These are phyloP conservation scores for Lochmaea crataegi DNA, from an alignment of 2,888 invertebrate species.

Conservation along the genomic window DNA sequence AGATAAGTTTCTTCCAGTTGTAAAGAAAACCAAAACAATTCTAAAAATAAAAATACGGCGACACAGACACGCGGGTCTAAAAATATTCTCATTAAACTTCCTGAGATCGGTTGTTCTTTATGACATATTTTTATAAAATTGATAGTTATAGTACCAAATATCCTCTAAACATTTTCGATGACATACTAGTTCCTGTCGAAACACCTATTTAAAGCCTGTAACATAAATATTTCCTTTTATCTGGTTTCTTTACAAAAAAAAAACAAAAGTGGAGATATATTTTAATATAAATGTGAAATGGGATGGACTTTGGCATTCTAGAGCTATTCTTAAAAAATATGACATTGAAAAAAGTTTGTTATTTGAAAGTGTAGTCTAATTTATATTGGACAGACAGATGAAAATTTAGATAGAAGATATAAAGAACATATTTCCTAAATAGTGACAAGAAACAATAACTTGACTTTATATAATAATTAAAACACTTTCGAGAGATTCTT, in stretches of 20 bases:
- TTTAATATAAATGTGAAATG: neutral
- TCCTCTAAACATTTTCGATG: constrained; percentile 35
- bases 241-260: neutral
- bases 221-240: constrained; percentile 21
- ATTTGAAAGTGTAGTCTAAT: no score
- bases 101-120: constrained; percentile 23
- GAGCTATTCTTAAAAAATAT: no score
- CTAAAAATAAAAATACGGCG: constrained; percentile 14
- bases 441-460: no score
- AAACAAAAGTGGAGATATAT: neutral
- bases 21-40: neutral
- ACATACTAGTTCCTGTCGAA: constrained; percentile 39
- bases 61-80: constrained; percentile 14
- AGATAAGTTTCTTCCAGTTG: neutral
- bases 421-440: no score
- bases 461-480: no score
- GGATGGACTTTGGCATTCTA: no score
- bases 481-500: no score
- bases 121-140: constrained; percentile 34
- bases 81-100: constrained; percentile 32
- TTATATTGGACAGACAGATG: no score
- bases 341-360: no score
- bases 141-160: constrained; percentile 36
- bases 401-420: no score
- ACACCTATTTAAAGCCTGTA: constrained; percentile 35